Evolutionary conservation across 2,113 vertebrate genomes (phyloP), one percentile per base, ranked within the genome.

Genomic region (Myotis davidii): DNA sequence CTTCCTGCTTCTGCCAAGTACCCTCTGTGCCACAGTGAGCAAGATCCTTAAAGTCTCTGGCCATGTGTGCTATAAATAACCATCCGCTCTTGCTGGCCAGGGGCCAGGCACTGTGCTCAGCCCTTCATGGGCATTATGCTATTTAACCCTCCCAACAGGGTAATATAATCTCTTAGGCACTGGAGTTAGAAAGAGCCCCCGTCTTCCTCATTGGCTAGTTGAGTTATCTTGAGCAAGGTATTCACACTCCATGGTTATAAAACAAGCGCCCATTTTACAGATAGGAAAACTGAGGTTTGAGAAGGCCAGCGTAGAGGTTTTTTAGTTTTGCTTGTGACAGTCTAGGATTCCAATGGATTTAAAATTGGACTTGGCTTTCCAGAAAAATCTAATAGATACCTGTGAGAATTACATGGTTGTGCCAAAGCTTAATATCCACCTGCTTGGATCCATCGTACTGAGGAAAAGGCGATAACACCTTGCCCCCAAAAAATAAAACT

Each of bases 361-460:
- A 69, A 95, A 70, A 81, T 27, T 39, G 50, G 9, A 12, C 69
- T 93, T 76, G 59, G 27, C 69, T 92, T 96, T 67, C 88, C 34
- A 76, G 85, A 48, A 84, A 88, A 79, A 45, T 81, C 61, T 52
- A 56, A 42, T 0, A 4, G 32, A 13, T 48, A 69, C 37, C 42
- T 11, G 14, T 76, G 9, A 81, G 67, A 90, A 81, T 81, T 11
- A 39, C 27, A 61, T 0, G 17, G 6, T 50, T 39, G 18, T n/a
- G 14, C 69, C 52, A 69, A 5, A 70, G 52, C 20, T 14, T 29
- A 61, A 86, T 56, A 61, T 32, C 20, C 21, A 93, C 73, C 69
- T 93, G 74, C 32, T 79, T 56, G 65, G 45, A 50, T 39, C 61
- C 6, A 18, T 29, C 2, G 20, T 39, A 34, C 9, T 23, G 74